Percentiles rank a stretch among this genome's conserved stretches.
Evolutionary conservation across 2,888 invertebrate genomes (phyloP).

Genomic region (Cephus pygmeus): DNA sequence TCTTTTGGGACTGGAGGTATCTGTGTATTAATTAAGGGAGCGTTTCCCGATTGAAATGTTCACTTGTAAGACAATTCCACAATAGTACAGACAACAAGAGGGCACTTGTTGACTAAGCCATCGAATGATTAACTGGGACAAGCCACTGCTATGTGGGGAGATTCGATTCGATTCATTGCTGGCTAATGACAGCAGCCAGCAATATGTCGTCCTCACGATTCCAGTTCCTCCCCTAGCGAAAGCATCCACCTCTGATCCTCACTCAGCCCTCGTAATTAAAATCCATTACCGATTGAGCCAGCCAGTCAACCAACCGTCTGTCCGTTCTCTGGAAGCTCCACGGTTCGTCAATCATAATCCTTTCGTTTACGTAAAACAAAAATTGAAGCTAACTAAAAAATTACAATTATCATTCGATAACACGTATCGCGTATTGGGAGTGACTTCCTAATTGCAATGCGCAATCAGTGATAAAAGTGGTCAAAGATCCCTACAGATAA

Average conservation of each 20-base stretch:
- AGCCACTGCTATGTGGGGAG: conserved; percentile 7
- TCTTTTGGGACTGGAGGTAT: background rate
- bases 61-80: background rate
- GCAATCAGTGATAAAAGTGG: background rate
- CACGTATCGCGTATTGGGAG: no score
- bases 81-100: background rate
- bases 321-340: background rate
- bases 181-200: conserved; percentile 25
- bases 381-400: background rate
- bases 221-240: background rate
- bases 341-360: background rate
- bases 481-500: background rate
- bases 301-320: background rate
- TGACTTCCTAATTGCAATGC: no score
- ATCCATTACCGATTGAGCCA: conserved; percentile 23
- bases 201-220: conserved; percentile 21
- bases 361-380: background rate
- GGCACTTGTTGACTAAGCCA: conserved; percentile 5
- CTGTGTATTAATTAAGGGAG: background rate
- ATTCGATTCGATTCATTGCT: conserved; percentile 18
- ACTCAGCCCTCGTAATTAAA: conserved; percentile 21
- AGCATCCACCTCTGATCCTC: conserved; percentile 9
- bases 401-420: background rate
- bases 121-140: conserved; percentile 8
- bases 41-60: background rate